Percentiles rank a stretch among this genome's conserved stretches.
Conservation (phyloP, 1,140 invertebrate genomes). For the Temnothorax curvispinosus region DNA sequence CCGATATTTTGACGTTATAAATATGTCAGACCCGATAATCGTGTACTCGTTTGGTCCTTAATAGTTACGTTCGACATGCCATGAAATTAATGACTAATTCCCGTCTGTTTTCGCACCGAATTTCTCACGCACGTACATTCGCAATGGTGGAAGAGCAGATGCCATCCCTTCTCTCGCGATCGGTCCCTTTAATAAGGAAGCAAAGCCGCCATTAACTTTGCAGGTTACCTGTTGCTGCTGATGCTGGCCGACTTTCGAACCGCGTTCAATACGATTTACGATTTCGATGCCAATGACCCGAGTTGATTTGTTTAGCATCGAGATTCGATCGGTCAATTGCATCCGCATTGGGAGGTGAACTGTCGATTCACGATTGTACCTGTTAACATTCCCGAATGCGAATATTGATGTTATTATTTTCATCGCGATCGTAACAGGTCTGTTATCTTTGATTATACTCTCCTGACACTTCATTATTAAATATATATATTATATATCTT, state of each 20-base stretch:
- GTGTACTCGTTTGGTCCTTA: not conserved
- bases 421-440: conserved; percentile 13
- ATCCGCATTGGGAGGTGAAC: not conserved
- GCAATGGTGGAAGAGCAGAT: not conserved
- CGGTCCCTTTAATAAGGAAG: conserved; percentile 52
- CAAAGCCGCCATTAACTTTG: conserved; percentile 29
- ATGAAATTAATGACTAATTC: conserved; percentile 43
- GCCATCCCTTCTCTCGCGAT: not conserved
- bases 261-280: conserved; percentile 19
- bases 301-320: conserved; percentile 41
- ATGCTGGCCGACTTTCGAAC: not conserved
- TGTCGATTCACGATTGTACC: conserved; percentile 4
- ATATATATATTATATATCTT: not conserved
- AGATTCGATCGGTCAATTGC: conserved; percentile 24
- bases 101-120: not conserved
- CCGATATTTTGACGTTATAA: not conserved
- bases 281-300: conserved; percentile 28
- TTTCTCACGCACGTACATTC: not conserved
- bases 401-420: not conserved
- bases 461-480: not conserved
- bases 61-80: not conserved
- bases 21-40: conserved; percentile 4
- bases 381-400: not conserved
- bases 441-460: not conserved
- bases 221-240: not conserved